phyloP scores from a whole-genome alignment of 2,113 vertebrate species.

The Dryoscopus gambensis region DNA sequence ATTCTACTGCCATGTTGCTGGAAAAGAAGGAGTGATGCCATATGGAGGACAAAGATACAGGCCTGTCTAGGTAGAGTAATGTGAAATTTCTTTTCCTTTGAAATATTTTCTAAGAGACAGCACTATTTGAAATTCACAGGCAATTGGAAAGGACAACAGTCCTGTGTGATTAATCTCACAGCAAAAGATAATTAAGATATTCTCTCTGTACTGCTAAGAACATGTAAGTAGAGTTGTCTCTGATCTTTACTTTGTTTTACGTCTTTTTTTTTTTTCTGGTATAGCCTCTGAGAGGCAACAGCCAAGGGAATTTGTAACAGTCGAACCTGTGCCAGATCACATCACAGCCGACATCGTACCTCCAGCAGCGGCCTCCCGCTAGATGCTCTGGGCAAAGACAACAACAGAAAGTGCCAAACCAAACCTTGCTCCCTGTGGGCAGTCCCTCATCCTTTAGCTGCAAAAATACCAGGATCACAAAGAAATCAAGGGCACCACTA shows the following conservation, averaged over 20 bases:
- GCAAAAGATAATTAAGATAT: conserved; percentile 13
- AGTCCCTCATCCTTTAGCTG: neutral
- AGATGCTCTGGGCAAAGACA: conserved; percentile 47
- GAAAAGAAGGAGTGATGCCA: neutral
- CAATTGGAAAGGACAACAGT: neutral
- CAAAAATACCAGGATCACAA: conserved; percentile 6
- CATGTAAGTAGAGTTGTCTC: neutral
- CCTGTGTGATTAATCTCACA: neutral
- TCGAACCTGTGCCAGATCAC: conserved; percentile 41
- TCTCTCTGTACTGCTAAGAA: neutral
- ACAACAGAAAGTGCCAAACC: conserved; percentile 42
- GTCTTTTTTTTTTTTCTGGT: neutral
- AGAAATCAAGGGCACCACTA: conserved; percentile 16
- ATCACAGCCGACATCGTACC: neutral
- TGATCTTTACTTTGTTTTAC: conserved; percentile 33
- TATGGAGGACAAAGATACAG: neutral
- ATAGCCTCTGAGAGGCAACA: neutral
- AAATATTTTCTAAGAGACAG: neutral
- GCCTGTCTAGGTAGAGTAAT: neutral
- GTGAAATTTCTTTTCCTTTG: neutral
- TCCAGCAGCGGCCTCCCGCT: neutral
- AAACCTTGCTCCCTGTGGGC: neutral
- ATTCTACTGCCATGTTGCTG: neutral
- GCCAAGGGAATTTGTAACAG: neutral
- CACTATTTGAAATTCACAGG: neutral